These are phyloP conservation scores for Whitmania pigra DNA, from an alignment of 1,140 invertebrate species.

Conservation along the genomic window DNA sequence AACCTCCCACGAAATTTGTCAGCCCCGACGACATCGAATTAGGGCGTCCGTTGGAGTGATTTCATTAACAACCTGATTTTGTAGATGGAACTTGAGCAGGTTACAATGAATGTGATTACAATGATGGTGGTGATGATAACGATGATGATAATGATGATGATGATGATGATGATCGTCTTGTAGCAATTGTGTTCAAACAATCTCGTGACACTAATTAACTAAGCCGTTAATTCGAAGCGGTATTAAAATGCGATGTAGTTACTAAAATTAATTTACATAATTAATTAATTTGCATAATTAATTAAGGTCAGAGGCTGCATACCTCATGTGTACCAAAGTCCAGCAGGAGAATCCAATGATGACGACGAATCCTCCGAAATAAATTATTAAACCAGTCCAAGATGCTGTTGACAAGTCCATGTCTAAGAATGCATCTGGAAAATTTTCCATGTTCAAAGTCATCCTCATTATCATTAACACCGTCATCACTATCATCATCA, in stretches of 20 bases:
- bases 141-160: neutral
- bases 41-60: neutral
- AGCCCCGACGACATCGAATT: neutral
- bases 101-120: no score
- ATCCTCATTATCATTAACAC: neutral
- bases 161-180: no score
- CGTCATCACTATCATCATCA: neutral
- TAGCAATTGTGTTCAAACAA: no score
- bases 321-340: constrained; percentile 9
- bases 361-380: neutral
- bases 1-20: neutral
- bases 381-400: constrained; percentile 2
- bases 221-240: no score
- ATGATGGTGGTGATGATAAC: no score
- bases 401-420: neutral
- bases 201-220: no score
- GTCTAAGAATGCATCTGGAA: neutral
- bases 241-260: no score
- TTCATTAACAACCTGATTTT: no score
- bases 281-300: neutral
- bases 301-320: neutral
- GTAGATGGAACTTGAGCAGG: no score
- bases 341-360: neutral
- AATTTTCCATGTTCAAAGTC: neutral
- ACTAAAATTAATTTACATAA: no score